Conservation (phyloP, 2,888 invertebrate species). For the Caenorhabditis sp. region DNA sequence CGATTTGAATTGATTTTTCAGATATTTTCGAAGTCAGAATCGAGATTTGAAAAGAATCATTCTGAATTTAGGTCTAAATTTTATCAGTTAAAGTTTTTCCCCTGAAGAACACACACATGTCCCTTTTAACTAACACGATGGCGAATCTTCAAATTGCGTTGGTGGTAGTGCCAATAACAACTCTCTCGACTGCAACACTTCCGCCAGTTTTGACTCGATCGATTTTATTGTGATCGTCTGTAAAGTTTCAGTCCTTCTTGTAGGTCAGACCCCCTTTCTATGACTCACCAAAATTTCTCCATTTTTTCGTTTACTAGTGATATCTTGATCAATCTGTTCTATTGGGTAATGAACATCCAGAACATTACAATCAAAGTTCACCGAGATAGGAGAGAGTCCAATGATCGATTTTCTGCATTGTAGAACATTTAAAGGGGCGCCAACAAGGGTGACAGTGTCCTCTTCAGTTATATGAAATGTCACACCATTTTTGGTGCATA, state of each 20-base stretch:
- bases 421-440: constrained; percentile 48
- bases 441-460: constrained; percentile 43
- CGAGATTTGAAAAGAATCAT: too few species aligned
- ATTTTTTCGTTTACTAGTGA: constrained; percentile 29
- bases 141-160: constrained; percentile 4
- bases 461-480: constrained; percentile 42
- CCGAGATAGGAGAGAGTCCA: constrained; percentile 18
- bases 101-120: too few species aligned
- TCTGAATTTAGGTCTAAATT: too few species aligned
- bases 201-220: constrained; percentile 23
- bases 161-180: constrained; percentile 34
- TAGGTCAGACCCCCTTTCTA: neutral
- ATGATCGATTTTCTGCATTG: constrained; percentile 45
- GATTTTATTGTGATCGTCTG: constrained; percentile 39
- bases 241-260: constrained; percentile 3
- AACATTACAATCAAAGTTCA: constrained; percentile 29
- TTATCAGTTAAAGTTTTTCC: too few species aligned
- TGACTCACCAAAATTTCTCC: constrained; percentile 19
- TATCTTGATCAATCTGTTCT: constrained; percentile 26
- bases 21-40: too few species aligned
- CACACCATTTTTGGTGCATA: constrained; percentile 25
- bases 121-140: neutral
- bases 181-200: constrained; percentile 32
- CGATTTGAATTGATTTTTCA: too few species aligned
- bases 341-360: constrained; percentile 34